Evolutionary conservation across 2,797 vertebrate genomes (phyloP).

Genomic region (Cossypha caffra): DNA sequence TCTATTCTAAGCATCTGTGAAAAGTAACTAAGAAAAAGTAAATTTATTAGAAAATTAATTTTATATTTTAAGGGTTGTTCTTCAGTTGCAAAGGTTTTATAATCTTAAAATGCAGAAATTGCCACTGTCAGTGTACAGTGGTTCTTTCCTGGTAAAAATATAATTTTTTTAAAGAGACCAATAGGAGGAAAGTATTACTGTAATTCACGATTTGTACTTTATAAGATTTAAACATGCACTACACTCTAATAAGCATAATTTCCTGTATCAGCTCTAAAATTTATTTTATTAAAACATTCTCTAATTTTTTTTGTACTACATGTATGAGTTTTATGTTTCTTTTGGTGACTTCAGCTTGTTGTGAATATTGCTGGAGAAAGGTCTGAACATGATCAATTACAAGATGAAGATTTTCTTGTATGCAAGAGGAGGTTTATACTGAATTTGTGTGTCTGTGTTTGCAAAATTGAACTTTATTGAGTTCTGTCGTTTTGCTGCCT

Average conservation of each 20-base stretch:
- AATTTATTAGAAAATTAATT: neutral
- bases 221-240: neutral
- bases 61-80: neutral
- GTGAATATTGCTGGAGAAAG: neutral
- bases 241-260: neutral
- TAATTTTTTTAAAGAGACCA: neutral
- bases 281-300: neutral
- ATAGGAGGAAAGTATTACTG: neutral
- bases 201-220: neutral
- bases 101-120: neutral
- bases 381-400: neutral
- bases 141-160: neutral
- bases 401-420: neutral
- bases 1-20: neutral
- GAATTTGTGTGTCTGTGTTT: neutral
- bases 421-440: neutral
- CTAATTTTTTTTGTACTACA: neutral
- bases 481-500: neutral
- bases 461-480: neutral
- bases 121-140: neutral
- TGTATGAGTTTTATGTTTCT: neutral
- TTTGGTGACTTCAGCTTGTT: neutral
- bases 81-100: neutral
- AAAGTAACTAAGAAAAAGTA: neutral
- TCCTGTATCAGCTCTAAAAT: neutral